Evolutionary conservation across 2,797 vertebrate genomes (phyloP).

Genomic region (Momotus momota): DNA sequence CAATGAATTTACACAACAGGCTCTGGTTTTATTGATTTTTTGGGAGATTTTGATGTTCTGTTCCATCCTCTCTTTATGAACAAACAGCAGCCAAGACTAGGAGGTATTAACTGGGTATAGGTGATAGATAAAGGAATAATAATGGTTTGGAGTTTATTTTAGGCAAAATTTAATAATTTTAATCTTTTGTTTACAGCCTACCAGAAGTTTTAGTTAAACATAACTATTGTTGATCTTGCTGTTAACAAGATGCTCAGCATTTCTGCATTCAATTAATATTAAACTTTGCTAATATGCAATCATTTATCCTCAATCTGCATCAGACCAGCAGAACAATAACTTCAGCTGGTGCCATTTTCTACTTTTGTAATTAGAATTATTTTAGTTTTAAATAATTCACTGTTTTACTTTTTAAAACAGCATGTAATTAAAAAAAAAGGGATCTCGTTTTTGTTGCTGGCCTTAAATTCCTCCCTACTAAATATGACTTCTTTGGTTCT

Average conservation of each 20-base stretch:
- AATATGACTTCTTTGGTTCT: neutral
- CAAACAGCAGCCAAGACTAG: neutral
- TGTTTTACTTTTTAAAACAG: neutral
- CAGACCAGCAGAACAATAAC: neutral
- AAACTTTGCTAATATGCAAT: neutral
- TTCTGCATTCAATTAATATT: neutral
- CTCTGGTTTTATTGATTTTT: slow-evolving; percentile 2
- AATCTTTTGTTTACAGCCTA: neutral
- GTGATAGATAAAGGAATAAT: neutral
- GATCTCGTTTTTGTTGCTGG: neutral
- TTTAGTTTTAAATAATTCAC: neutral
- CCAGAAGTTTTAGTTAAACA: neutral
- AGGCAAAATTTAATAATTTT: neutral
- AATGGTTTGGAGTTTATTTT: neutral
- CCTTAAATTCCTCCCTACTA: neutral
- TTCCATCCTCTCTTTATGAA: neutral
- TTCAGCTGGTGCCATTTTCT: neutral
- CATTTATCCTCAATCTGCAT: neutral
- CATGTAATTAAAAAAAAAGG: neutral
- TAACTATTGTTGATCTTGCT: neutral
- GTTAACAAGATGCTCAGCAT: neutral
- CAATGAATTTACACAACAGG: neutral
- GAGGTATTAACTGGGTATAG: neutral
- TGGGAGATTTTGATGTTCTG: neutral
- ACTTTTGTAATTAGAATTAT: neutral